Evolutionary conservation across 2,113 vertebrate species (phyloP), one percentile per base, ranked within the genome.

Genomic region (Macaca mulatta): DNA sequence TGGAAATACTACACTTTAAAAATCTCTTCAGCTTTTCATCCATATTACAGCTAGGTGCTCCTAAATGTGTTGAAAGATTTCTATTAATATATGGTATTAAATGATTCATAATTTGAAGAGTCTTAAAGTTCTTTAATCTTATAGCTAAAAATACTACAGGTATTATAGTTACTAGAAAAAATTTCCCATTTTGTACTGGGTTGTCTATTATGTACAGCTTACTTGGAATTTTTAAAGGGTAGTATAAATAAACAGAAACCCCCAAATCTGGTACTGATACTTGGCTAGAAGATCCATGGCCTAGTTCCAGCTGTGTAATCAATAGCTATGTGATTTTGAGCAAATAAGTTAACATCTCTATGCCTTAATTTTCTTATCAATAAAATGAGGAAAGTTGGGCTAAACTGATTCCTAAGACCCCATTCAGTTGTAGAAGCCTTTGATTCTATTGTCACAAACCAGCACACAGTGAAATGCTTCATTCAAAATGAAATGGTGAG

Each of bases 361-460:
- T 80, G 61, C 22, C 59, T 94, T 35, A 25, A 35, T 75, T 84
- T 91, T 92, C 86, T 93, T 27, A 77, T 83, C n/a, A 86, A 7
- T 90, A 57, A 75, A 90, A 80, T 78, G 6, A 74, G n/a, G 17
- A 85, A 52, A 38, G 6, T 82, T 77, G 22, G 14, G 52, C 75
- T 91, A 86, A 89, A 27, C 79, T 22, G 12, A 55, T 59, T 4
- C 22, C n/a, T 82, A 1, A 69, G n/a, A 64, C 5, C 22, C 20
- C 18, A 40, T 87, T 90, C 16, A 59, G 14, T 8, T 84, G 11
- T 89, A 48, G 67, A 5, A 74, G 17, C 0, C 4, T 92, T 95
- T 84, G 30, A 80, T 93, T 90, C 43, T 91, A 0, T 95, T 75
- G 35, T 85, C 30, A 82, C 1, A 89, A 96, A 93, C n/a, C 52